Conservation (phyloP, 2,888 invertebrate species). For the Rhamnusium bicolor region DNA sequence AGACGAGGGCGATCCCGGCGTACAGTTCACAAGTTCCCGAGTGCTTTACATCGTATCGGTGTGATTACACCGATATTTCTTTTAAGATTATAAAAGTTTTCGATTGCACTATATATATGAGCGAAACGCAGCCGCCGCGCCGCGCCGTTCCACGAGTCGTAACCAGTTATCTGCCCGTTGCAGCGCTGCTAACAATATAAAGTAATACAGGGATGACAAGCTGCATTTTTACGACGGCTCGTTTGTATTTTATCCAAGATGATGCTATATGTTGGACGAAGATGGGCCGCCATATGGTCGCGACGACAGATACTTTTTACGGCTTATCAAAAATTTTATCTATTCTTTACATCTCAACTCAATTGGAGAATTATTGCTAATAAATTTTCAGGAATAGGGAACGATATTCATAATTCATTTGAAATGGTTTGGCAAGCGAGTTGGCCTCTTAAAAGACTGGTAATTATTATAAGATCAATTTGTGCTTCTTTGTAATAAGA, state of each 20-base stretch:
- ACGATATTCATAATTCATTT: background rate
- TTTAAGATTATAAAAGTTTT: constrained; percentile 58
- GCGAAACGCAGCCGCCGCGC: constrained; percentile 17
- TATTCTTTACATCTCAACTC: constrained; percentile 33
- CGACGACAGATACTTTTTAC: constrained; percentile 23
- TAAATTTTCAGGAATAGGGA: constrained; percentile 30
- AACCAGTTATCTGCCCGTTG: constrained; percentile 62
- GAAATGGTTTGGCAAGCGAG: background rate
- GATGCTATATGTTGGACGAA: constrained; percentile 14
- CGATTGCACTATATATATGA: constrained; percentile 51
- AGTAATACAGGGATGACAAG: constrained; percentile 60
- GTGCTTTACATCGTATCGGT: constrained; percentile 42
- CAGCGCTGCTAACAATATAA: constrained; percentile 60
- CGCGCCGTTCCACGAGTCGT: constrained; percentile 51
- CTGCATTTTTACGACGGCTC: constrained; percentile 57
- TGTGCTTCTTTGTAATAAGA: background rate
- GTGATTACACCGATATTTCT: constrained; percentile 54
- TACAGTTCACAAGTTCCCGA: constrained; percentile 38
- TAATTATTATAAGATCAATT: constrained; percentile 1
- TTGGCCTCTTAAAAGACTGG: background rate
- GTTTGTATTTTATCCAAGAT: constrained; percentile 48
- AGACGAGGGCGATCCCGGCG: background rate
- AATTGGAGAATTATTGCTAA: constrained; percentile 33
- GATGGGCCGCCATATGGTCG: constrained; percentile 32
- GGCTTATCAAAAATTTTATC: constrained; percentile 33